Percentiles rank a stretch among this genome's conserved stretches.
Conservation (phyloP, 2,888 invertebrate species). For the Drosophila vallismaia region DNA sequence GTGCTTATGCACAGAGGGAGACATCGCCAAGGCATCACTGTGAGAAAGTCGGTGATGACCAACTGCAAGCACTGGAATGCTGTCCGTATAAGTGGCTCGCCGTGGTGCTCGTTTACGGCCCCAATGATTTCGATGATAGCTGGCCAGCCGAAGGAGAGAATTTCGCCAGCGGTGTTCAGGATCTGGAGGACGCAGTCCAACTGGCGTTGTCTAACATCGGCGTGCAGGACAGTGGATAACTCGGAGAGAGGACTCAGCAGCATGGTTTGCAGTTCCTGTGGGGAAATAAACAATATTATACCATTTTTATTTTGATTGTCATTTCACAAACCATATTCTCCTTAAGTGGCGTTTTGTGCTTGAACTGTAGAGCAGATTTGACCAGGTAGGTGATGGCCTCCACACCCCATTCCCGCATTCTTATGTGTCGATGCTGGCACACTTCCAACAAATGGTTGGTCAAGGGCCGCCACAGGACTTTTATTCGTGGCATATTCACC, state of each 20-base stretch:
- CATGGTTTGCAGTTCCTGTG: slow-evolving; percentile 91
- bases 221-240: slow-evolving; percentile 94
- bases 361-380: slow-evolving; percentile 94
- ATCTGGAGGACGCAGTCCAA: slow-evolving; percentile 97
- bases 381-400: slow-evolving; percentile 97
- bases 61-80: slow-evolving; percentile 98
- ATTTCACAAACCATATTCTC: slow-evolving; percentile 89
- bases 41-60: slow-evolving; percentile 96
- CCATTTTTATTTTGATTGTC: too few species aligned
- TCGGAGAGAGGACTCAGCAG: slow-evolving; percentile 96
- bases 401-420: slow-evolving; percentile 99
- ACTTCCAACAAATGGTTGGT: slow-evolving; percentile 98
- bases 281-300: not conserved
- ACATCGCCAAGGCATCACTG: slow-evolving; percentile 96
- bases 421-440: slow-evolving; percentile 96
- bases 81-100: slow-evolving; percentile 94
- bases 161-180: slow-evolving; percentile 96
- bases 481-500: slow-evolving; percentile 96
- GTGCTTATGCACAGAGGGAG: slow-evolving; percentile 95
- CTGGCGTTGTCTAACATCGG: slow-evolving; percentile 97
- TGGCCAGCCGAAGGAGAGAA: slow-evolving; percentile 97
- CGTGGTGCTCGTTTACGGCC: slow-evolving; percentile 96
- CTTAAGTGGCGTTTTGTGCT: slow-evolving; percentile 91
- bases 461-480: slow-evolving; percentile 97
- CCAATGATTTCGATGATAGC: slow-evolving; percentile 96